Evolutionary conservation across 2,888 invertebrate genomes (phyloP).

Genomic region (Corbicula japonica): DNA sequence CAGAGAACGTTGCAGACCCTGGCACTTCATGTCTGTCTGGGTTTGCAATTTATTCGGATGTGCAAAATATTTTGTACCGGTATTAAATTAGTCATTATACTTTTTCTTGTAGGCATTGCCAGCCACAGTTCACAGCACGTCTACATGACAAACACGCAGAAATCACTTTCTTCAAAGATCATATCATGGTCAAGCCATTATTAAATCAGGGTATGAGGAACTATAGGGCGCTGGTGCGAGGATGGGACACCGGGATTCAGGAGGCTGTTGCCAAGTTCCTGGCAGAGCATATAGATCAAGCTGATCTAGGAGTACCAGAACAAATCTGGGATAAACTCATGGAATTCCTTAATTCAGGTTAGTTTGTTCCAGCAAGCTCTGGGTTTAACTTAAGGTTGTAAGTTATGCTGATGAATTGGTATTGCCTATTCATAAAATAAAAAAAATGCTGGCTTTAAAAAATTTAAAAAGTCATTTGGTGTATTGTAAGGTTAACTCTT

Average conservation of each 20-base stretch:
- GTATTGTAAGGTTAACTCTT: too few species aligned
- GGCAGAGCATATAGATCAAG: constrained; percentile 58
- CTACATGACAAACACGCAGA: constrained; percentile 59
- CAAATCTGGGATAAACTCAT: constrained; percentile 56
- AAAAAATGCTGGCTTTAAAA: too few species aligned
- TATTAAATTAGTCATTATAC: too few species aligned
- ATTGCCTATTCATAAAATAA: too few species aligned
- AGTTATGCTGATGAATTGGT: too few species aligned
- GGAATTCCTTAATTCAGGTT: constrained; percentile 60
- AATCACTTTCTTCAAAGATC: constrained; percentile 54
- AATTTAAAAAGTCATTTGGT: too few species aligned
- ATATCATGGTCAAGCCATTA: constrained; percentile 52
- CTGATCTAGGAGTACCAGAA: constrained; percentile 51
- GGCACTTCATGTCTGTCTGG: too few species aligned
- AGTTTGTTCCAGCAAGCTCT: background rate
- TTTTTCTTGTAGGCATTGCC: constrained; percentile 43
- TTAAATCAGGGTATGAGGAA: constrained; percentile 50
- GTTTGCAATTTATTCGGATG: too few species aligned
- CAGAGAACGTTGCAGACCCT: too few species aligned
- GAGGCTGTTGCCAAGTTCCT: constrained; percentile 60
- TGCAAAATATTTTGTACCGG: too few species aligned
- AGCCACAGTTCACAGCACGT: constrained; percentile 56
- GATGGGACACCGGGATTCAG: constrained; percentile 61
- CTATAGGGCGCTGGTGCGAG: constrained; percentile 47
- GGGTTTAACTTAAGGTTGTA: too few species aligned